These are phyloP conservation scores for Physocephala rufipes DNA, from an alignment of 2,888 invertebrate genomes.

Conservation along the genomic window DNA sequence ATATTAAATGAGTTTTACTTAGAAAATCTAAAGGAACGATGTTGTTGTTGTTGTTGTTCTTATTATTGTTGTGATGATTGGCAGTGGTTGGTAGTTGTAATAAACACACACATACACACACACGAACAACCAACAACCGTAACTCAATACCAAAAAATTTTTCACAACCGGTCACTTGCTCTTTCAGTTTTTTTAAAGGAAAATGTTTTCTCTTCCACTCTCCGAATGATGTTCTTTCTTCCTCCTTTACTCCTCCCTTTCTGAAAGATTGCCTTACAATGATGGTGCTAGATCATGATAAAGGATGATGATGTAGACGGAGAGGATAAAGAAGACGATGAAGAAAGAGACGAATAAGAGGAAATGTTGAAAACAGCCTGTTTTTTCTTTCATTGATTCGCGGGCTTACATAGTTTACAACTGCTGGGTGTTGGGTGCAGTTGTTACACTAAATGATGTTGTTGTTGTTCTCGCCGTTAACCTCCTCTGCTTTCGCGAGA, in stretches of 20 bases:
- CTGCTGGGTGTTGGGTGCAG: constrained; percentile 15
- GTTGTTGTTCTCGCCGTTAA: constrained; percentile 1
- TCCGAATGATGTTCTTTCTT: not conserved
- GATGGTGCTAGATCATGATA: too few relatives aligned
- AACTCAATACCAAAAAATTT: not conserved
- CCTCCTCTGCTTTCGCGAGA: not conserved
- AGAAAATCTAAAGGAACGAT: constrained; percentile 61
- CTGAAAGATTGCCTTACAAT: too few relatives aligned
- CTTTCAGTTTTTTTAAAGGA: not conserved
- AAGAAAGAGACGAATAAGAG: too few relatives aligned
- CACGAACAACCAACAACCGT: constrained; percentile 6
- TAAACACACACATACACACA: too few relatives aligned
- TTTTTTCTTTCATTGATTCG: constrained; percentile 12
- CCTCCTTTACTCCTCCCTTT: not conserved
- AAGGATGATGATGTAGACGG: too few relatives aligned
- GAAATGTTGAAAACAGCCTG: too few relatives aligned
- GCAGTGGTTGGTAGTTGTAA: too few relatives aligned
- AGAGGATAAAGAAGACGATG: too few relatives aligned
- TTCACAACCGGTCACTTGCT: not conserved
- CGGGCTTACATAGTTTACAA: constrained; percentile 24
- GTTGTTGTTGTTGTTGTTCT: constrained; percentile 11
- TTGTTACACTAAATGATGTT: not conserved
- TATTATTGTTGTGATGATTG: too few relatives aligned
- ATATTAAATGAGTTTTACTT: constrained; percentile 67
- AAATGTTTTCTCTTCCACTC: not conserved